Conservation (phyloP, 2,888 invertebrate genomes). For the Aleiodes alternator region DNA sequence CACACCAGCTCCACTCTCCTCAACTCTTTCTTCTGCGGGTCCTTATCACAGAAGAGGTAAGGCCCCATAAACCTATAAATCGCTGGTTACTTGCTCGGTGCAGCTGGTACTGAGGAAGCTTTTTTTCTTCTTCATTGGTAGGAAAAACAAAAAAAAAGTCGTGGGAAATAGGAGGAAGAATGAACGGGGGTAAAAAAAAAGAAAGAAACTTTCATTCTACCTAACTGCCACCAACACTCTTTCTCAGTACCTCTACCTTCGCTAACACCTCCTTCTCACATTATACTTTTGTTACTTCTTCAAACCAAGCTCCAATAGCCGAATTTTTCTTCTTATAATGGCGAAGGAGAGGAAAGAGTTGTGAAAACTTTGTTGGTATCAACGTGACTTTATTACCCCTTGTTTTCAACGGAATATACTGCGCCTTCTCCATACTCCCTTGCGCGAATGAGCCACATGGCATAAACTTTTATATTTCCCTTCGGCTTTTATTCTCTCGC, state of each 20-base stretch:
- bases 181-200: constrained; percentile 44
- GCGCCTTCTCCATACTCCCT: neutral
- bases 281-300: constrained; percentile 28
- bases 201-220: constrained; percentile 48
- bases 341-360: neutral
- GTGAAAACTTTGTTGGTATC: constrained; percentile 12
- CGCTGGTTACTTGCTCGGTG: constrained; percentile 29
- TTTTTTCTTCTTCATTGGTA: constrained; percentile 9
- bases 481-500: neutral
- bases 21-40: constrained; percentile 23
- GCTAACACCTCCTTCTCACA: constrained; percentile 12
- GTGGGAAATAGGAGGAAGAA: constrained; percentile 12
- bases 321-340: neutral
- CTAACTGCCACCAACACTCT: constrained; percentile 33
- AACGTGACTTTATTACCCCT: constrained; percentile 27
- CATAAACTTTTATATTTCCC: neutral
- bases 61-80: constrained; percentile 53
- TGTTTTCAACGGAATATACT: constrained; percentile 16
- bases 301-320: constrained; percentile 5
- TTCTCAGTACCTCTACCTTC: constrained; percentile 37
- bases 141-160: constrained; percentile 5
- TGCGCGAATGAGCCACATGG: constrained; percentile 9
- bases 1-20: neutral
- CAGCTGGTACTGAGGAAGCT: constrained; percentile 30
- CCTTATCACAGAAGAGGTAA: constrained; percentile 51